Evolutionary conservation across 1,140 invertebrate genomes (phyloP), one percentile per base, ranked within the genome.

Genomic region (Nasonia vitripennis): DNA sequence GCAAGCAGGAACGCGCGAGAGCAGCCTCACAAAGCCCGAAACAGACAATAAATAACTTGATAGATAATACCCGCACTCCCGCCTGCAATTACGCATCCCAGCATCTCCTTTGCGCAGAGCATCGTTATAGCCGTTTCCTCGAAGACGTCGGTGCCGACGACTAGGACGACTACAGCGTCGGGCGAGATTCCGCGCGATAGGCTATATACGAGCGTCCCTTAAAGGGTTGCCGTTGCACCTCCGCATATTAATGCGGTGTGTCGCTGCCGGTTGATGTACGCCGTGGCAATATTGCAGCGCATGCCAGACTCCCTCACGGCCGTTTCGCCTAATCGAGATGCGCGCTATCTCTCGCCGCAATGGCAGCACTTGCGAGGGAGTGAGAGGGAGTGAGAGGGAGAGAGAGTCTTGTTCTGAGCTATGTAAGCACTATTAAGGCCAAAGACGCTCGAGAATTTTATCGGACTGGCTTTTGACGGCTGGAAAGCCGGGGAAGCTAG

Each of bases 251-350:
- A 83, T 83, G 45, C 55, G 55, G 2, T 7, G 81, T 83, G 71
- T 67, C 82, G 79, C 78, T 62, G 34, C 14, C 74, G 82, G 34
- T 77, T 88, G 88, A 89, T 88, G 87, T 89, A 88, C 87, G 87
- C 17, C 88, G 81, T 85, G 81, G 85, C 85, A 87, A 87, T 89
- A 88, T 89, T 87, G 85, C 87, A 81, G 48, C 84, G 68, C 88
- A 89, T 89, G 88, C 88, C 86, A 77, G 87, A 87, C 89, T 89
- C 86, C 88, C 88, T 74, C 75, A 78, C 45, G 86, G 86, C 87
- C 67, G 83, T 85, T 88, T 86, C 79, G 68, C 70, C 84, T 88
- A 88, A 89, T 88, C 88, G 87, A 88, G 87, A 83, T 83, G 71
- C 83, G 84, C 41, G 67, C 70, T 75, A 78, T 37, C 23, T 71